phyloP scores from a whole-genome alignment of 2,888 invertebrate genomes.

The Aporophyla nigra region DNA sequence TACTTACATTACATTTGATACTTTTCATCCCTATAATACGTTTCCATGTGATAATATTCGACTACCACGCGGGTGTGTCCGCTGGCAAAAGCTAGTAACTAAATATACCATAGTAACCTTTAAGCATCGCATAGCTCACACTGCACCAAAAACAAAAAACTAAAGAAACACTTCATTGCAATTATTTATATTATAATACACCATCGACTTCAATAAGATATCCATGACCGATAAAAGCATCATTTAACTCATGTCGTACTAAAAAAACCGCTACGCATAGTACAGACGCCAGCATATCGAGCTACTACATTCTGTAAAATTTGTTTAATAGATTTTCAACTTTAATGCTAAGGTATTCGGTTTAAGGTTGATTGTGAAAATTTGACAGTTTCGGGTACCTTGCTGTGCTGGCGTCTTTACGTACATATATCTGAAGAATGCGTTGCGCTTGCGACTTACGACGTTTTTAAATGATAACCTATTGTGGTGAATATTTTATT shows the following conservation, averaged over 20 bases:
- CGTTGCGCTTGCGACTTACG: slow-evolving; percentile 23
- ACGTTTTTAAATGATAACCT: slow-evolving; percentile 15
- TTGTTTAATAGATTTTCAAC: too few relatives aligned
- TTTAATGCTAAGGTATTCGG: too few relatives aligned
- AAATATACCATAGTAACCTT: background rate
- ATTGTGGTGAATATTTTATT: slow-evolving; percentile 30
- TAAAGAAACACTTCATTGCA: slow-evolving; percentile 61
- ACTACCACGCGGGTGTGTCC: too few relatives aligned
- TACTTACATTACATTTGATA: too few relatives aligned
- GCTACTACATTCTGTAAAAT: too few relatives aligned
- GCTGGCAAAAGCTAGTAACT: too few relatives aligned
- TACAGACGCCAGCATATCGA: too few relatives aligned
- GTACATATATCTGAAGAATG: slow-evolving; percentile 34
- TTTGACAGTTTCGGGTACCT: too few relatives aligned
- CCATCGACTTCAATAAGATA: slow-evolving; percentile 68
- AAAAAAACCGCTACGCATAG: slow-evolving; percentile 52
- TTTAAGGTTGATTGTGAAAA: too few relatives aligned
- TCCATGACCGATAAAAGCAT: slow-evolving; percentile 67
- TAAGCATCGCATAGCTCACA: slow-evolving; percentile 37
- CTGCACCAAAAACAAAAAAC: slow-evolving; percentile 31
- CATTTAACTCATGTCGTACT: slow-evolving; percentile 53
- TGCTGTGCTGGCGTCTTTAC: too few relatives aligned
- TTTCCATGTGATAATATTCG: too few relatives aligned
- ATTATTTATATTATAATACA: slow-evolving; percentile 68
- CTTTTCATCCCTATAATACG: too few relatives aligned